phyloP scores from a whole-genome alignment of 2,113 vertebrate species.

The Maccullochella peelii region DNA sequence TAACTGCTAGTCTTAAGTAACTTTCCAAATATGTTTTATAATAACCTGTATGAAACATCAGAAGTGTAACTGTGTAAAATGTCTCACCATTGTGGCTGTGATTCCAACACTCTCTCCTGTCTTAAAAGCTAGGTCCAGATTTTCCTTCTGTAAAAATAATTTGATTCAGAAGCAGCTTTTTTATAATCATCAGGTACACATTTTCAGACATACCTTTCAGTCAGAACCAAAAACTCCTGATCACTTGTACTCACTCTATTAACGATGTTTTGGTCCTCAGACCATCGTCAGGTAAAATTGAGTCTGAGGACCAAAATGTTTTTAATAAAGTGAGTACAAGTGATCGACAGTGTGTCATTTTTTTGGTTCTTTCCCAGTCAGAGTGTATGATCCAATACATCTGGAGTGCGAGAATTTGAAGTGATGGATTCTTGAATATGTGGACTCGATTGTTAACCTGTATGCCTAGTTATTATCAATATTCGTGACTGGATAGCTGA shows the following conservation, averaged over 20 bases:
- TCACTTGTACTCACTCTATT: neutral
- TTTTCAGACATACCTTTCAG: neutral
- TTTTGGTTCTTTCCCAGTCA: too few species aligned
- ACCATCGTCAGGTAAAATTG: neutral
- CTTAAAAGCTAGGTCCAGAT: conserved; percentile 80
- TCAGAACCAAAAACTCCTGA: neutral
- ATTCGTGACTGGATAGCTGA: neutral
- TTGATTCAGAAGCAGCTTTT: neutral
- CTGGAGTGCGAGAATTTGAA: neutral
- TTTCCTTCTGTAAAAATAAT: conserved; percentile 70
- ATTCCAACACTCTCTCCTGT: conserved; percentile 78
- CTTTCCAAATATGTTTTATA: neutral
- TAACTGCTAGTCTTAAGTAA: neutral
- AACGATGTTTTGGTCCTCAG: neutral
- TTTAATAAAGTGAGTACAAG: neutral
- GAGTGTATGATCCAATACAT: too few species aligned
- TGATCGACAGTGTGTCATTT: too few species aligned
- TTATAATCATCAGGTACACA: neutral
- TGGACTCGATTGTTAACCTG: too few species aligned
- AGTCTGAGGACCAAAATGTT: neutral
- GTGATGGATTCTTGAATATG: neutral
- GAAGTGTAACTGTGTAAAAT: neutral
- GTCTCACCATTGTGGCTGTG: conserved; percentile 75
- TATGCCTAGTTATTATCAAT: neutral
- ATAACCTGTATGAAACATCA: neutral